These are phyloP conservation scores for Pseudochromis fuscus DNA, from an alignment of 2,797 vertebrate genomes.

Conservation along the genomic window DNA sequence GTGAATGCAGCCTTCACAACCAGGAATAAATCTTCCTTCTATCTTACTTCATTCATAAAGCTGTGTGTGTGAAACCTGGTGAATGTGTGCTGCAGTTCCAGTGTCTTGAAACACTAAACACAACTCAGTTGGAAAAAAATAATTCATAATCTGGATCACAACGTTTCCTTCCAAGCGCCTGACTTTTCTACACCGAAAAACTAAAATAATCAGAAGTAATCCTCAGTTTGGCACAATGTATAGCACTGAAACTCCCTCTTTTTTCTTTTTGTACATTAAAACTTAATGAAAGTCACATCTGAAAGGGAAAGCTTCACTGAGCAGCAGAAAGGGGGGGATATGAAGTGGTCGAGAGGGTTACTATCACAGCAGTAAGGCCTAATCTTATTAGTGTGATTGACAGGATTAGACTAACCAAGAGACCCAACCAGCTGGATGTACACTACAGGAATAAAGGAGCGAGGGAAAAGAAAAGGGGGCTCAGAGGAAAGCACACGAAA, in stretches of 20 bases:
- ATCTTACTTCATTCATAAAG: slow-evolving; percentile 1
- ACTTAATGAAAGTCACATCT: background rate
- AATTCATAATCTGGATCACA: background rate
- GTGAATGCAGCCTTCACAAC: slow-evolving; percentile 29
- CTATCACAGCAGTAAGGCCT: slow-evolving; percentile 73
- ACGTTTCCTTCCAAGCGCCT: background rate
- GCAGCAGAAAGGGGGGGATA: slow-evolving; percentile 17
- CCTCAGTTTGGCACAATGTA: background rate
- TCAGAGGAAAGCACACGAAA: slow-evolving; percentile 35
- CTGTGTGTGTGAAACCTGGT: slow-evolving; percentile 25
- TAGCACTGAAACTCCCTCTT: background rate
- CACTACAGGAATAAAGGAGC: slow-evolving; percentile 36
- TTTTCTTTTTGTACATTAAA: background rate
- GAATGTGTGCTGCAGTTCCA: background rate
- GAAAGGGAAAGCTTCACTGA: slow-evolving; percentile 16
- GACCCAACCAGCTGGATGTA: slow-evolving; percentile 74
- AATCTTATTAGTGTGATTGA: slow-evolving; percentile 81
- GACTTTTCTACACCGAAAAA: background rate
- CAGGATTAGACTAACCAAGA: slow-evolving; percentile 75
- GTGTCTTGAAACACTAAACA: slow-evolving; percentile 27
- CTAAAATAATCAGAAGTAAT: background rate
- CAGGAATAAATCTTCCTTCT: slow-evolving; percentile 18
- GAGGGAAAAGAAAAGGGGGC: slow-evolving; percentile 20
- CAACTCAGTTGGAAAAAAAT: background rate
- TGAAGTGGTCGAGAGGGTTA: slow-evolving; percentile 45